A percentile compares a stretch with the other conserved stretches of the same genome.
Evolutionary conservation across 2,797 vertebrate genomes (phyloP).

Genomic region (Typhlichthys eigenmanni): DNA sequence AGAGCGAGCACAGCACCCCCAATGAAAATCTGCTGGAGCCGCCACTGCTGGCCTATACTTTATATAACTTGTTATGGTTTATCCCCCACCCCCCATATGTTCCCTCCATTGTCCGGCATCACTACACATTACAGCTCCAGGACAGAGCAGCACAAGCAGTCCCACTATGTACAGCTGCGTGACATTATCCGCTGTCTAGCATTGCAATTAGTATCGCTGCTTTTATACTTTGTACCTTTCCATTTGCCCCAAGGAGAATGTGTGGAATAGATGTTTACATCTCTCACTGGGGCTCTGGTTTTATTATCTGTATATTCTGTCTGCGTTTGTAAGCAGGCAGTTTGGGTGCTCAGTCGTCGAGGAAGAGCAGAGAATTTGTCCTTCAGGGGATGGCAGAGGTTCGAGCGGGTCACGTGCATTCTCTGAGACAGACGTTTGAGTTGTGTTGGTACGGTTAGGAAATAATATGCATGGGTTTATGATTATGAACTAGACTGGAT

Average conservation of each 20-base stretch:
- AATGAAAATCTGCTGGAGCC: no score
- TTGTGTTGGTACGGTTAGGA: neutral
- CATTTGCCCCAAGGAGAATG: slow-evolving; percentile 7
- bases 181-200: slow-evolving; percentile 11
- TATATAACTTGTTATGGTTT: no score
- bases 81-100: no score
- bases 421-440: slow-evolving; percentile 23
- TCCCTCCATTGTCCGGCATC: neutral
- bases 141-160: neutral
- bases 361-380: slow-evolving; percentile 20
- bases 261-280: slow-evolving; percentile 1
- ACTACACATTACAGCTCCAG: neutral
- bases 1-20: no score
- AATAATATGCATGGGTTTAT: neutral
- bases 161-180: neutral
- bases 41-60: no score
- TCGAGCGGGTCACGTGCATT: slow-evolving; percentile 22
- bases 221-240: slow-evolving; percentile 8
- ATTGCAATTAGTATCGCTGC: neutral
- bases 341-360: slow-evolving; percentile 20
- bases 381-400: slow-evolving; percentile 16
- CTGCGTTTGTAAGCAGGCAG: slow-evolving; percentile 11
- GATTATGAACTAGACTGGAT: neutral
- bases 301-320: neutral
- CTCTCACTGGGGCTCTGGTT: neutral